These are phyloP conservation scores for Galendromus occidentalis DNA, from an alignment of 1,140 invertebrate genomes.

Conservation along the genomic window DNA sequence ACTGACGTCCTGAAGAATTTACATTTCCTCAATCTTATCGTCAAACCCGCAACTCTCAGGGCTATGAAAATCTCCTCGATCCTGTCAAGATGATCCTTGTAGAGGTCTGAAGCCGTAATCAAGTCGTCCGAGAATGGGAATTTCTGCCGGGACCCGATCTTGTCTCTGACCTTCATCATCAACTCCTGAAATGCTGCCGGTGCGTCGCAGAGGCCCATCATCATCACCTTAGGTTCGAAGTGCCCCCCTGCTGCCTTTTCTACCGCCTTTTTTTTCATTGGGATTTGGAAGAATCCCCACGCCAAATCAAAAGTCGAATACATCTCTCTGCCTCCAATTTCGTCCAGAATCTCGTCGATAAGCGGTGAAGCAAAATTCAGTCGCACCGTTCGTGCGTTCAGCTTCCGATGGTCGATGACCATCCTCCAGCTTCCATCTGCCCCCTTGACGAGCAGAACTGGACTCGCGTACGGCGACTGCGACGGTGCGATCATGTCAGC, in stretches of 20 bases:
- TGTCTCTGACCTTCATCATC: neutral
- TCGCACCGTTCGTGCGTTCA: neutral
- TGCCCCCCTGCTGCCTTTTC: neutral
- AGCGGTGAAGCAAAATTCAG: neutral
- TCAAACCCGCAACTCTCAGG: too few species aligned
- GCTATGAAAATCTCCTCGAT: too few species aligned
- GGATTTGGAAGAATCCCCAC: neutral
- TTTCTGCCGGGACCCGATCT: neutral
- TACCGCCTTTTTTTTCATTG: neutral
- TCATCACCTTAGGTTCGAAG: neutral
- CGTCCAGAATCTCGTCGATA: neutral
- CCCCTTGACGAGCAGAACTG: too few species aligned
- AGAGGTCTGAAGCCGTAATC: too few species aligned
- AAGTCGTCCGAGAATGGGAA: too few species aligned
- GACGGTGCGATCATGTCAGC: too few species aligned
- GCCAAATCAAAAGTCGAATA: conserved; percentile 12
- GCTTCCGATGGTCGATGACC: neutral
- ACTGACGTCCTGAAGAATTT: too few species aligned
- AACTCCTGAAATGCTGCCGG: neutral
- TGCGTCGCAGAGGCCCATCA: neutral
- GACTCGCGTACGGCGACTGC: too few species aligned
- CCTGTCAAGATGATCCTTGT: too few species aligned
- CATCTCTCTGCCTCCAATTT: neutral
- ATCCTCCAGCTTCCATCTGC: too few species aligned
- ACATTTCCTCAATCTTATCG: too few species aligned